Evolutionary conservation across 2,797 vertebrate genomes (phyloP).

Genomic region (Paguma larvata): DNA sequence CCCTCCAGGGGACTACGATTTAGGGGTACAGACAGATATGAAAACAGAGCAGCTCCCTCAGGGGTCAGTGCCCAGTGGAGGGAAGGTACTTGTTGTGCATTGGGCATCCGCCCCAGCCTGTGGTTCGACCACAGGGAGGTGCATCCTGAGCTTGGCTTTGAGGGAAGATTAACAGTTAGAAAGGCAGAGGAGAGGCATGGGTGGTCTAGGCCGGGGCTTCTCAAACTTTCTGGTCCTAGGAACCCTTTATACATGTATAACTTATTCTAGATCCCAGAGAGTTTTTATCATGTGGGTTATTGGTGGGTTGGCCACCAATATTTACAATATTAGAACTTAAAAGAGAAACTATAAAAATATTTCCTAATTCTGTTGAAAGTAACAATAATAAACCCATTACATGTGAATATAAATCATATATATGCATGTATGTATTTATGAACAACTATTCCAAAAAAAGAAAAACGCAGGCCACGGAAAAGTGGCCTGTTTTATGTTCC

Average conservation of each 20-base stretch:
- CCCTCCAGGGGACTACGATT: rapidly evolving
- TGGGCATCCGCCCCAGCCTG: rapidly evolving
- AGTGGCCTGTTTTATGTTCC: no score
- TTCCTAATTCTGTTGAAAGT: neutral
- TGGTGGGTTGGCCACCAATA: neutral
- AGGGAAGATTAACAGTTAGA: neutral
- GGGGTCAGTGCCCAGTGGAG: rapidly evolving
- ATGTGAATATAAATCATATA: neutral
- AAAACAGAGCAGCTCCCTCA: rapidly evolving
- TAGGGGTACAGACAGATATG: rapidly evolving
- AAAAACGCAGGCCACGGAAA: neutral
- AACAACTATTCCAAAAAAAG: neutral
- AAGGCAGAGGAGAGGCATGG: rapidly evolving
- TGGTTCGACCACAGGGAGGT: rapidly evolving
- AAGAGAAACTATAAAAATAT: neutral
- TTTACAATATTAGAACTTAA: neutral
- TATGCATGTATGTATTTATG: no score
- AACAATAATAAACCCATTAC: neutral
- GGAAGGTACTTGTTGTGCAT: rapidly evolving
- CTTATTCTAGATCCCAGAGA: no score
- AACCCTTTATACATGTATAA: neutral
- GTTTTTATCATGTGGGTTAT: neutral
- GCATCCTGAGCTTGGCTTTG: neutral
- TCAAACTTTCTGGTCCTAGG: neutral
- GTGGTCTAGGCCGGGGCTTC: neutral